These are phyloP conservation scores for Cecidostiba fungosa DNA, from an alignment of 2,888 invertebrate genomes.

Conservation along the genomic window DNA sequence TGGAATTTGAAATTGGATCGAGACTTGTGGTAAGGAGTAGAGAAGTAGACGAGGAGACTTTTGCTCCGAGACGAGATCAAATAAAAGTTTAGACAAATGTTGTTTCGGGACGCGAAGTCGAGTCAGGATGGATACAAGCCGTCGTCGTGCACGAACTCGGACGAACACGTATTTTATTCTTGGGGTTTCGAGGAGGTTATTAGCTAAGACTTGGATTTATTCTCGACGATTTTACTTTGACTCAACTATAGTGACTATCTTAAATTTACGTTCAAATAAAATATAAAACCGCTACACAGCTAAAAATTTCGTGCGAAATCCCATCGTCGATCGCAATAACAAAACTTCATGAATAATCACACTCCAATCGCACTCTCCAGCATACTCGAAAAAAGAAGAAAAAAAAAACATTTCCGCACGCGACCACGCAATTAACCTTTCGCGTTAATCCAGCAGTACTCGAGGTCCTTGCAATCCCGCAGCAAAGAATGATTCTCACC, in stretches of 20 bases:
- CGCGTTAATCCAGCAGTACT: not conserved
- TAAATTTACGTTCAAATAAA: too few relatives aligned
- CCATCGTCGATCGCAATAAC: too few relatives aligned
- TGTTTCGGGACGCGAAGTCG: not conserved
- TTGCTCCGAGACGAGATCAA: not conserved
- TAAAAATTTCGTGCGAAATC: too few relatives aligned
- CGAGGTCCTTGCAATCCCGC: not conserved
- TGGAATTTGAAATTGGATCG: conserved; percentile 7
- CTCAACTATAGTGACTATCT: not conserved
- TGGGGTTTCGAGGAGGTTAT: not conserved
- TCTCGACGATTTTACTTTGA: not conserved
- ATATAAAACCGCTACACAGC: too few relatives aligned
- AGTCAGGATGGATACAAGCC: not conserved
- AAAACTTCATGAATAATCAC: too few relatives aligned
- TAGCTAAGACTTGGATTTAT: not conserved
- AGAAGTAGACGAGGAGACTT: not conserved
- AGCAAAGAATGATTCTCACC: conserved; percentile 10
- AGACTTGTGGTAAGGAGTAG: not conserved
- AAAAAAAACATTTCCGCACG: not conserved
- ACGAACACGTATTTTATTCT: not conserved
- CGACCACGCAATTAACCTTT: not conserved
- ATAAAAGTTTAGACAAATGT: conserved; percentile 27
- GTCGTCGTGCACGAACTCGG: not conserved
- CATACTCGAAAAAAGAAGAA: not conserved
- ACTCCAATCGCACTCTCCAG: too few relatives aligned